Evolutionary conservation across 2,113 vertebrate species (phyloP), one percentile per base, ranked within the genome.

Genomic region (Dicrurus megarhynchus): DNA sequence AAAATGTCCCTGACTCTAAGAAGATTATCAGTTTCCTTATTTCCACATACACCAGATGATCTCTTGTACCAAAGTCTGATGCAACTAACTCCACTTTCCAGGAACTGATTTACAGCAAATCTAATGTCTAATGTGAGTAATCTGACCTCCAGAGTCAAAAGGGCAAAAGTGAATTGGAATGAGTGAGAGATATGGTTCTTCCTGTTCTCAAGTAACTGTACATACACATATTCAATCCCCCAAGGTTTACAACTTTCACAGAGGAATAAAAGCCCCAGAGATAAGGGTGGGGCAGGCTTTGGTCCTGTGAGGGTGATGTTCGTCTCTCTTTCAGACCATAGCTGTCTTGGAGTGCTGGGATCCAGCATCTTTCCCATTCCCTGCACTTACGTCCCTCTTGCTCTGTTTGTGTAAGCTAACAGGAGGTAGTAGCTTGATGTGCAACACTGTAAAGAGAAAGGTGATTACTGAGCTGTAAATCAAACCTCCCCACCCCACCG

Each of bases 161-260:
- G 41, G 24, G 27, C 30, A 41, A 26, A 55, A n/a, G 26, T 16
- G 9, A 60, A 74, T 23, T 33, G 26, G 32, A 78, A 39, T 4
- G 0, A 22, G 5, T 16, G 9, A 0, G 3, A 85, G 26, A 41
- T 7, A 13, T 1, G 5, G 0, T 32, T 22, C 9, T 15, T 22
- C 23, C 21, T 35, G 44, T 19, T 80, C 35, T 55, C 26, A 63
- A 27, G 2, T 57, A 68, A 56, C 8, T 44, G 6, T 7, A 42
- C 10, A 35, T 20, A 9, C 28, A 19, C 11, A 11, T 19, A 10
- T 35, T 61, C 11, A 4, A 22, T 16, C 15, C 9, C 6, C 4
- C 24, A 21, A 63, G 17, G 33, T 74, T 71, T 71, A 11, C 7
- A 15, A 21, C 33, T 41, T 50, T 55, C 42, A n/a, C 15, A 50